phyloP scores from a whole-genome alignment of 2,888 invertebrate species.

The Zygaena filipendulae region DNA sequence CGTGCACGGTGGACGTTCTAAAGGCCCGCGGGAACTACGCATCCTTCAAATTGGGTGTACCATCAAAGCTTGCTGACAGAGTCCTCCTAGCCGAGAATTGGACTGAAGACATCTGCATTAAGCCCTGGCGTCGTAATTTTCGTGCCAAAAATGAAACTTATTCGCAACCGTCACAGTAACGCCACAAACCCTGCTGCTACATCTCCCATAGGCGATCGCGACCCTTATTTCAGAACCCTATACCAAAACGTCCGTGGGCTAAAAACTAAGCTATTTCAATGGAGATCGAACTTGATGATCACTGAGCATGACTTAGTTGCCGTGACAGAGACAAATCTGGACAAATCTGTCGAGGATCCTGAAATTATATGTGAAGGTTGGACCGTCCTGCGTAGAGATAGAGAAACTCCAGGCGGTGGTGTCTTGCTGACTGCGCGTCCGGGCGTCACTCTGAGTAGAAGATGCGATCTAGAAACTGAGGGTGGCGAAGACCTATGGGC shows the following conservation, averaged over 20 bases:
- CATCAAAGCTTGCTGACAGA: too few relatives aligned
- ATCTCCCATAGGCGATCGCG: too few relatives aligned
- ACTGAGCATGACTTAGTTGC: conserved; percentile 5
- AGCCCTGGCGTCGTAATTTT: too few relatives aligned
- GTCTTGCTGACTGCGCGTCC: conserved; percentile 7
- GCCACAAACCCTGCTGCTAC: too few relatives aligned
- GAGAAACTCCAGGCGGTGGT: conserved; percentile 9
- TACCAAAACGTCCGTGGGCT: conserved; percentile 14
- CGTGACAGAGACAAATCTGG: conserved; percentile 11
- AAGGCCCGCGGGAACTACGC: too few relatives aligned
- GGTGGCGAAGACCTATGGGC: conserved; percentile 12
- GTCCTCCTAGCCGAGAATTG: too few relatives aligned
- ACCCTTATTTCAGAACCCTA: too few relatives aligned
- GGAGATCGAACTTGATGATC: conserved; percentile 2
- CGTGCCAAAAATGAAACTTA: too few relatives aligned
- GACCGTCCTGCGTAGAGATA: conserved; percentile 10
- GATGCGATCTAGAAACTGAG: conserved; percentile 6
- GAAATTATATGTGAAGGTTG: conserved; percentile 6
- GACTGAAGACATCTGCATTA: too few relatives aligned
- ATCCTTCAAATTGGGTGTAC: too few relatives aligned
- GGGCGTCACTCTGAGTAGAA: conserved; percentile 4
- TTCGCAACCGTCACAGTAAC: too few relatives aligned
- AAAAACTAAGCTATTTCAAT: conserved; percentile 9
- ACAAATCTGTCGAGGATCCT: conserved; percentile 5
- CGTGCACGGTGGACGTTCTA: too few relatives aligned